Percentiles rank a stretch among this genome's conserved stretches.
Conservation (phyloP, 2,113 vertebrate genomes). For the Aphyosemion australe region DNA sequence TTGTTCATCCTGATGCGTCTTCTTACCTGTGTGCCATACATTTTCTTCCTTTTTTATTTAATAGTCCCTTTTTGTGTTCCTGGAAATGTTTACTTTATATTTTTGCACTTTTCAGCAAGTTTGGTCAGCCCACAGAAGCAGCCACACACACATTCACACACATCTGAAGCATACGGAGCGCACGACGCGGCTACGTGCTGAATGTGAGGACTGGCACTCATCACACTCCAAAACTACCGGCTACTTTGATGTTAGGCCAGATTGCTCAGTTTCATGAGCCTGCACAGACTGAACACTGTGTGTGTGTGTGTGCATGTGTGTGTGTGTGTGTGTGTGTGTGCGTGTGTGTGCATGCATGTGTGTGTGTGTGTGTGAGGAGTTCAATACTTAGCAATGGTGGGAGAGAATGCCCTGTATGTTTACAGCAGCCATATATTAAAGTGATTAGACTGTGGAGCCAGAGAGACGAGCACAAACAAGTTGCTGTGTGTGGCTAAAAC, state of each 20-base stretch:
- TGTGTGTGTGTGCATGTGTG: conserved; percentile 16
- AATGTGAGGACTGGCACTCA: conserved; percentile 54
- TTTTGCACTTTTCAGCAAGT: conserved; percentile 22
- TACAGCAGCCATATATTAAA: conserved; percentile 66
- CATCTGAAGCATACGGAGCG: conserved; percentile 1
- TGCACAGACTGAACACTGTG: conserved; percentile 23
- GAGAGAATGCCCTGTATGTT: conserved; percentile 43
- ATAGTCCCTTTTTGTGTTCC: conserved; percentile 32
- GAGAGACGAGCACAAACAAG: conserved; percentile 72
- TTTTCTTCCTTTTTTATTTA: conserved; percentile 25
- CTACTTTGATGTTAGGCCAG: conserved; percentile 59
- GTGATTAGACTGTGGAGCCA: conserved; percentile 66
- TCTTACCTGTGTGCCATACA: conserved; percentile 9
- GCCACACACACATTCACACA: background rate
- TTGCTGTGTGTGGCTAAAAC: conserved; percentile 59
- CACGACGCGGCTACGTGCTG: conserved; percentile 27
- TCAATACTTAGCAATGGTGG: conserved; percentile 9
- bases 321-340: conserved; percentile 18
- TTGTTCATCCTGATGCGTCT: conserved; percentile 29
- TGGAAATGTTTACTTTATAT: conserved; percentile 25
- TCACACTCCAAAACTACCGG: conserved; percentile 36
- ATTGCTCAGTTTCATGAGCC: conserved; percentile 46
- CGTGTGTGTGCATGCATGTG: conserved; percentile 7
- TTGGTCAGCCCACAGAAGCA: conserved; percentile 22
- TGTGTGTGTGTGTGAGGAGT: conserved; percentile 2